phyloP scores from a whole-genome alignment of 2,113 vertebrate species.

The Mesoclemmys tuberculata region DNA sequence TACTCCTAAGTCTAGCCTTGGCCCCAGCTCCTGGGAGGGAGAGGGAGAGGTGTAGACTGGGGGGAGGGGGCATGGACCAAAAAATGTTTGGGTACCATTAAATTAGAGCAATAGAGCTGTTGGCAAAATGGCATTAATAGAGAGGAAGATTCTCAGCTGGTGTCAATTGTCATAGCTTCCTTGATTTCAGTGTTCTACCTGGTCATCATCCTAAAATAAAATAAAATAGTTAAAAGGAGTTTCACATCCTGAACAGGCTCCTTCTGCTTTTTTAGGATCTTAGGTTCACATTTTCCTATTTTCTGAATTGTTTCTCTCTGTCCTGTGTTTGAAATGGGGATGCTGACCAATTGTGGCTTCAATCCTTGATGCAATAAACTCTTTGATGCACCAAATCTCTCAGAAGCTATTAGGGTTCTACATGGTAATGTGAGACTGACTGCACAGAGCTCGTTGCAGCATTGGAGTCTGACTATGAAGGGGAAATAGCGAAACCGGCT shows the following conservation, averaged over 20 bases:
- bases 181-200: not conserved
- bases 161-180: not conserved
- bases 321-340: not conserved
- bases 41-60: no score
- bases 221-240: not conserved
- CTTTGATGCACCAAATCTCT: not conserved
- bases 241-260: not conserved
- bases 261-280: not conserved
- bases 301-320: not conserved
- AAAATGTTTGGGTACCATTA: not conserved
- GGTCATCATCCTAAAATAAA: not conserved
- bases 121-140: not conserved
- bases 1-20: no score
- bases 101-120: not conserved
- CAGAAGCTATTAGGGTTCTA: not conserved
- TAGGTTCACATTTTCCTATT: not conserved
- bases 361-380: not conserved
- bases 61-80: no score
- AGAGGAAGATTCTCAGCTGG: not conserved
- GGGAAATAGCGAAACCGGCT: not conserved
- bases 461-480: not conserved
- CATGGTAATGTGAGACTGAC: not conserved
- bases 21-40: no score
- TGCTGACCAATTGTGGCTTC: not conserved
- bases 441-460: not conserved